Conservation (phyloP, 1,140 invertebrate genomes). For the Holotrichia oblita region DNA sequence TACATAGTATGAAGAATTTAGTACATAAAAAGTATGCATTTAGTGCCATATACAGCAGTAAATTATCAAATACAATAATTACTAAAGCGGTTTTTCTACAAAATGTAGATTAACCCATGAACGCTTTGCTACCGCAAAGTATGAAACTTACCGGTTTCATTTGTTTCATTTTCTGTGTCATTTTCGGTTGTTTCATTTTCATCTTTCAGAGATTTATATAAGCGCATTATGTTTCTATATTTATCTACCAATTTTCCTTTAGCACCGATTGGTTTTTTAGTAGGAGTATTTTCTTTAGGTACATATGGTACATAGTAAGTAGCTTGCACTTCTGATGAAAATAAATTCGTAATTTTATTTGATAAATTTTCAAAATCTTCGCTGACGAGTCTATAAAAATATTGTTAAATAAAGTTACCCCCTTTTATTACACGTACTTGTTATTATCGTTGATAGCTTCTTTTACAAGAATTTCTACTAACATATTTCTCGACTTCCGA, state of each 20-base stretch:
- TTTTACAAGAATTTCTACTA: neutral
- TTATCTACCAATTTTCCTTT: slow-evolving; percentile 39
- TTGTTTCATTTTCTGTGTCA: neutral
- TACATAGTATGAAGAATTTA: too few species aligned
- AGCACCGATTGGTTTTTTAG: slow-evolving; percentile 16
- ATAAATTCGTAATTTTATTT: slow-evolving; percentile 18
- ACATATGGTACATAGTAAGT: slow-evolving; percentile 27
- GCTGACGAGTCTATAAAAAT: too few species aligned
- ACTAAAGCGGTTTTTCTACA: too few species aligned
- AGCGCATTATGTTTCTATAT: neutral
- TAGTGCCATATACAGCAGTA: too few species aligned
- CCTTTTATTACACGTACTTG: neutral
- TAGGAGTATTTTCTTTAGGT: slow-evolving; percentile 23
- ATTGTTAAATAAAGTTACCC: neutral
- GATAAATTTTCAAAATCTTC: slow-evolving; percentile 30
- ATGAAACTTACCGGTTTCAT: neutral
- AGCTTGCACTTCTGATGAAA: slow-evolving; percentile 6
- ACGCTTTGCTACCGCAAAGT: neutral
- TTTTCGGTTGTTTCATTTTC: neutral
- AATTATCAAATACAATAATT: too few species aligned
- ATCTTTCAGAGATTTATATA: slow-evolving; percentile 5
- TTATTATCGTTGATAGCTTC: neutral
- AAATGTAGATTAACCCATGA: too few species aligned
- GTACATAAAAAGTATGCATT: too few species aligned
- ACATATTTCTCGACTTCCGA: neutral